Evolutionary conservation across 2,888 invertebrate species (phyloP).

Genomic region (Cephonodes hylas): DNA sequence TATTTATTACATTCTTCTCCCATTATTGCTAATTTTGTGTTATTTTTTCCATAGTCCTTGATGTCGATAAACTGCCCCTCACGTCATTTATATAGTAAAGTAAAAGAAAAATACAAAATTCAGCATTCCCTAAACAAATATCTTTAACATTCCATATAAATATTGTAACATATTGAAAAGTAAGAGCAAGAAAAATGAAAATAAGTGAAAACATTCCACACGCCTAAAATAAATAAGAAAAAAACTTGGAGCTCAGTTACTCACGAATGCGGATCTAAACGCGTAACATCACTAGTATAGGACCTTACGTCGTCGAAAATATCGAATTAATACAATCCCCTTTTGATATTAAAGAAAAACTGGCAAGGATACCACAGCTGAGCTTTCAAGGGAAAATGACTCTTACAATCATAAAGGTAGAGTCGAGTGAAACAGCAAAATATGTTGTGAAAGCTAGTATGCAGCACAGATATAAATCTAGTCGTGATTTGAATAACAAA

Average conservation of each 20-base stretch:
- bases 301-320: slow-evolving; percentile 28
- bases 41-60: too few species aligned
- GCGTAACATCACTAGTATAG: slow-evolving; percentile 9
- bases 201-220: neutral
- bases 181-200: neutral
- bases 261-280: slow-evolving; percentile 1
- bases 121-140: neutral
- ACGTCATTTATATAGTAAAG: too few species aligned
- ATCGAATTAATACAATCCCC: slow-evolving; percentile 38
- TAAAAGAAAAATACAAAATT: neutral
- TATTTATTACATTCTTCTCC: too few species aligned
- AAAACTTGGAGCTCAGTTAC: neutral
- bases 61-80: too few species aligned
- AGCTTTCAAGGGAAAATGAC: neutral
- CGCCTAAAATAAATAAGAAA: neutral
- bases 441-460: neutral
- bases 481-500: slow-evolving; percentile 18
- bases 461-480: slow-evolving; percentile 15
- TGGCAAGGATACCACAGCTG: neutral
- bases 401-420: neutral
- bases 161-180: neutral
- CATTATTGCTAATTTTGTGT: too few species aligned
- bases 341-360: slow-evolving; percentile 12
- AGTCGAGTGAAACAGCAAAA: neutral
- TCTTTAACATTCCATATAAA: neutral